A percentile compares a stretch with the other conserved stretches of the same genome.
Evolutionary conservation across 1,140 invertebrate species (phyloP).

Genomic region (Oryctes rhinoceros): DNA sequence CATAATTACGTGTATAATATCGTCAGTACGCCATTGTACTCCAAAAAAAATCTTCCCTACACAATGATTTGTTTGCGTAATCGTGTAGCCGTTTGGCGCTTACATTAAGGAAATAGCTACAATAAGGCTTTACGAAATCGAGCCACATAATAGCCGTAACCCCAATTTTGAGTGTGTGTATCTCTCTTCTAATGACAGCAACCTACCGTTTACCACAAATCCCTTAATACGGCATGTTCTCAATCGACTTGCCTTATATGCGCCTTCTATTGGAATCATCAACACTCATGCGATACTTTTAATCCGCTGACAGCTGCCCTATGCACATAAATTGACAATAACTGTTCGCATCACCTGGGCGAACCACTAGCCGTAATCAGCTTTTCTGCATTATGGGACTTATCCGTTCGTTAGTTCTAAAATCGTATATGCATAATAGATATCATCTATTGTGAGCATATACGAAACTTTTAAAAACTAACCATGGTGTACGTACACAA

Average conservation of each 20-base stretch:
- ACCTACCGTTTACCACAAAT: slow-evolving; percentile 23
- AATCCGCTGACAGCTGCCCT: slow-evolving; percentile 26
- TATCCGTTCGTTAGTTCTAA: slow-evolving; percentile 1
- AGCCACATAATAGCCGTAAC: not conserved
- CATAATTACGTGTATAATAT: not conserved
- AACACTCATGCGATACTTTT: slow-evolving; percentile 37
- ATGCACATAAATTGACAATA: slow-evolving; percentile 23
- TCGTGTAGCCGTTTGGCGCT: not conserved
- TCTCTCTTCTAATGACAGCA: slow-evolving; percentile 8
- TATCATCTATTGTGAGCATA: not conserved
- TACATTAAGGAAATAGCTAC: not conserved
- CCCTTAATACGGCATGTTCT: slow-evolving; percentile 31
- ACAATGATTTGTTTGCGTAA: slow-evolving; percentile 17
- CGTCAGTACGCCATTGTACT: not conserved
- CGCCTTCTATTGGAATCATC: not conserved
- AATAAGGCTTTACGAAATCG: slow-evolving; percentile 23
- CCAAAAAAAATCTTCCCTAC: not conserved
- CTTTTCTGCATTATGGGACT: not conserved
- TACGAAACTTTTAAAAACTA: no score
- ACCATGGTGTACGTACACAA: no score
- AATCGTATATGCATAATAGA: slow-evolving; percentile 23
- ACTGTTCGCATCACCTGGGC: slow-evolving; percentile 23
- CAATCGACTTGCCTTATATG: slow-evolving; percentile 17
- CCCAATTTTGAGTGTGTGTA: slow-evolving; percentile 18
- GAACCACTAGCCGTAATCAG: slow-evolving; percentile 21